Conservation (phyloP, 2,888 invertebrate species). For the Melipona bicolor region DNA sequence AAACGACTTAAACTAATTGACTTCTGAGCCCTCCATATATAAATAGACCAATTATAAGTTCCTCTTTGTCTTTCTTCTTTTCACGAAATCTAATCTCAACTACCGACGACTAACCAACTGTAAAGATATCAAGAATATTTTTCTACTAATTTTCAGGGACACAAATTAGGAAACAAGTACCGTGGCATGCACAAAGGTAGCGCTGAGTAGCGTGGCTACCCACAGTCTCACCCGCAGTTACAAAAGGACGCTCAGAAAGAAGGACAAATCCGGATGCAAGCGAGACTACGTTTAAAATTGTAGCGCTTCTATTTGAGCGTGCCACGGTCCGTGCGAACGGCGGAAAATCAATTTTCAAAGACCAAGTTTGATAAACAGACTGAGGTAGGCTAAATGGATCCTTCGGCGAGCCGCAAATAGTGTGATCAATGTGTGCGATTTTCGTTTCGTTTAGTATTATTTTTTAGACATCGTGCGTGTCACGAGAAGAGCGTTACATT, state of each 20-base stretch:
- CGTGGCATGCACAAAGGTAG: slow-evolving; percentile 83
- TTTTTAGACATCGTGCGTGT: slow-evolving; percentile 11
- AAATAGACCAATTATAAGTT: too few relatives aligned
- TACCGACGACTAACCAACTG: not conserved
- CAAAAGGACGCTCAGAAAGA: slow-evolving; percentile 80
- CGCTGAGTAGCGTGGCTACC: slow-evolving; percentile 81
- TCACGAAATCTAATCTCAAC: too few relatives aligned
- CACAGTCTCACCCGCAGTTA: slow-evolving; percentile 83
- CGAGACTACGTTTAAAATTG: slow-evolving; percentile 78
- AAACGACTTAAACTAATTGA: too few relatives aligned
- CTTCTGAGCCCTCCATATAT: too few relatives aligned
- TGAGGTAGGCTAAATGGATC: slow-evolving; percentile 69
- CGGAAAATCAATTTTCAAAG: slow-evolving; percentile 57
- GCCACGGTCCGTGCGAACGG: slow-evolving; percentile 75
- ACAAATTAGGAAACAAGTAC: slow-evolving; percentile 83
- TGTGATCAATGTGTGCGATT: slow-evolving; percentile 47
- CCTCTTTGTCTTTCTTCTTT: too few relatives aligned
- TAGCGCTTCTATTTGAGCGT: slow-evolving; percentile 67
- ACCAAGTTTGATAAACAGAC: slow-evolving; percentile 72
- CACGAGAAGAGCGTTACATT: slow-evolving; percentile 14
- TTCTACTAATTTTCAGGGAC: slow-evolving; percentile 75
- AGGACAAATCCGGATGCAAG: slow-evolving; percentile 70
- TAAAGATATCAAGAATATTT: not conserved
- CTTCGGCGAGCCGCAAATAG: slow-evolving; percentile 42
- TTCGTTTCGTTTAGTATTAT: slow-evolving; percentile 53